phyloP scores from a whole-genome alignment of 1,140 invertebrate species.

The Theocolax elegans region DNA sequence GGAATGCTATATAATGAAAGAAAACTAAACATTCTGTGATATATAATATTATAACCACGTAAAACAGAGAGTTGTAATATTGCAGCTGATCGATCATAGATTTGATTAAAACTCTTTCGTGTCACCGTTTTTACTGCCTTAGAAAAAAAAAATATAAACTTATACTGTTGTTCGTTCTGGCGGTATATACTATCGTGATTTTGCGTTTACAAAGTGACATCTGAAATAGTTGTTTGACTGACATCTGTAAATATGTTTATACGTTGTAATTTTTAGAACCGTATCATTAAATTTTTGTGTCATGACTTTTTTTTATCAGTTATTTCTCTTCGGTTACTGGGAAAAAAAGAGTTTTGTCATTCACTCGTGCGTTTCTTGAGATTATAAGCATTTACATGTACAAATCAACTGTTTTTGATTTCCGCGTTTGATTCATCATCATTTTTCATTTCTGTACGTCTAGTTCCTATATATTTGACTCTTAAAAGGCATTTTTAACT shows the following conservation, averaged over 20 bases:
- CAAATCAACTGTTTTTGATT: too few relatives aligned
- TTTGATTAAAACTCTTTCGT: conserved; percentile 19
- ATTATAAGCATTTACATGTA: conserved; percentile 8
- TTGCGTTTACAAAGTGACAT: conserved; percentile 25
- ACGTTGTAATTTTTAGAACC: conserved; percentile 33
- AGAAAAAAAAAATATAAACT: not conserved
- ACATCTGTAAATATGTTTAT: conserved; percentile 63
- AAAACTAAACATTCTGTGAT: conserved; percentile 53
- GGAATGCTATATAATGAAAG: conserved; percentile 25
- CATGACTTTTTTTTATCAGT: conserved; percentile 7
- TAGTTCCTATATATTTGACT: conserved; percentile 16
- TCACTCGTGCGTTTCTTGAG: not conserved
- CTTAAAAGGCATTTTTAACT: too few relatives aligned
- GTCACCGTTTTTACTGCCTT: not conserved
- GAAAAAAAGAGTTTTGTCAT: conserved; percentile 24
- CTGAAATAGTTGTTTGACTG: conserved; percentile 63
- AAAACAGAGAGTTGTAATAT: conserved; percentile 3
- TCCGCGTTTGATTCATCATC: too few relatives aligned
- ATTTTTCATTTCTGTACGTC: too few relatives aligned
- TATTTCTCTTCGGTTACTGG: not conserved
- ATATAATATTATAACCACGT: conserved; percentile 41
- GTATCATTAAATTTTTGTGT: conserved; percentile 1
- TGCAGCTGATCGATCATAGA: conserved; percentile 7
- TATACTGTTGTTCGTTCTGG: not conserved
- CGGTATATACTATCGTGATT: not conserved